Evolutionary conservation across 2,113 vertebrate species (phyloP), one percentile per base, ranked within the genome.

Genomic region (Ploceus nigricollis): DNA sequence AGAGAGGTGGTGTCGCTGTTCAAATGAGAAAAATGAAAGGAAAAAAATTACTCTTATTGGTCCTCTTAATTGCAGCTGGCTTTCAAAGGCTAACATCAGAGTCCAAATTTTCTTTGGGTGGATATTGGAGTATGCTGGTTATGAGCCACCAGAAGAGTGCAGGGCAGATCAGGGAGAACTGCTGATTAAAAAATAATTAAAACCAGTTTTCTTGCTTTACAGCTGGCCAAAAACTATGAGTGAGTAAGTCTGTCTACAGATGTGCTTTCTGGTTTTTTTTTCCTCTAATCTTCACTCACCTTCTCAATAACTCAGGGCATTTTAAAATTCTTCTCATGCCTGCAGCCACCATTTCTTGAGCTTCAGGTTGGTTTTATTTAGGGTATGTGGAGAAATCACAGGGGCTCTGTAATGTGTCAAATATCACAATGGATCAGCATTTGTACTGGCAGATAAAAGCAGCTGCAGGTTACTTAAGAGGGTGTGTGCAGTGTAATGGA

Each of bases 111-210:
- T 75, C 47, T 69, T 64, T 53, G 80, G 69, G 65, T 94, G 91
- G 82, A 50, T 93, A 57, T 80, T 72, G 21, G 72, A 94, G 78
- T 28, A 71, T 21, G 31, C 28, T 65, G 33, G 63, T 87, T 83
- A n/a, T 40, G 53, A 96, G 27, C 58, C 92, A 71, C 64, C 35
- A 33, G 75, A 87, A 92, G 54, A 64, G 60, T 45, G 76, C 35
- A 80, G 64, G 69, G 27, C 54, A 95, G 70, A 89, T 75, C 71
- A 85, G 92, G 80, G 69, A 87, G 64, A 90, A 92, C 30, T 54
- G 56, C 86, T 93, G 94, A 92, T 94, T 96, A 96, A 96, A 95
- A 95, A 93, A 69, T 94, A 95, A 94, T 94, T 93, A 94, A 96
- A 97, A 94, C 9, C 94, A 95, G 72, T 87, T 96, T 95, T 94